These are phyloP conservation scores for Rotaria macrura DNA, from an alignment of 2,888 invertebrate genomes.

Conservation along the genomic window DNA sequence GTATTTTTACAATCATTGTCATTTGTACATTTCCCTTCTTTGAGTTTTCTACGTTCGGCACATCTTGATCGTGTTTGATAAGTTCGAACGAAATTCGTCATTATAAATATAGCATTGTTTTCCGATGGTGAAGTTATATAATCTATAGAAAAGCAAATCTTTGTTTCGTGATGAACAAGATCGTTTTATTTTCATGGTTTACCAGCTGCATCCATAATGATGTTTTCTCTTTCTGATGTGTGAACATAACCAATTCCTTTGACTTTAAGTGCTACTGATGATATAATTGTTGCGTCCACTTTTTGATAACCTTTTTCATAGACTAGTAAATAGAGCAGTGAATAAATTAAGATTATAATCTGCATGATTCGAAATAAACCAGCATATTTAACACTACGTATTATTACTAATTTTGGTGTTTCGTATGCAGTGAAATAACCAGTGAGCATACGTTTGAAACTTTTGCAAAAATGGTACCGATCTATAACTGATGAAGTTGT, in stretches of 20 bases:
- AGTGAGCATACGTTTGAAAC: too few species aligned
- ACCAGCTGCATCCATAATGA: background rate
- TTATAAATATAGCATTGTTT: conserved; percentile 53
- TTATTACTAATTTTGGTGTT: background rate
- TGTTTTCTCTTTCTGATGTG: background rate
- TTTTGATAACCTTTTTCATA: conserved; percentile 53
- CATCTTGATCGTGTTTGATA: conserved; percentile 48
- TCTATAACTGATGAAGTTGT: too few species aligned
- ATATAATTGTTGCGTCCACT: conserved; percentile 46
- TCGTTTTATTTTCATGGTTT: too few species aligned
- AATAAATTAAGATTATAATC: background rate
- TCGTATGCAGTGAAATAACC: background rate
- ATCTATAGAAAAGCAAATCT: too few species aligned
- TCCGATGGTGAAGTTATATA: conserved; percentile 39
- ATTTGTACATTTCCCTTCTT: background rate
- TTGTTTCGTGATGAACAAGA: too few species aligned
- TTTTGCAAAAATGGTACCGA: too few species aligned
- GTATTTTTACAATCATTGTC: conserved; percentile 7
- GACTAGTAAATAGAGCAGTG: background rate
- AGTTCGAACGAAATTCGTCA: conserved; percentile 52
- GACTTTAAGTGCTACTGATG: conserved; percentile 52
- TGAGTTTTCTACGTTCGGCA: conserved; percentile 38
- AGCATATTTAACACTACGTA: background rate
- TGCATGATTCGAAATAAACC: background rate
- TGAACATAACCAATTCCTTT: conserved; percentile 49